phyloP scores from a whole-genome alignment of 2,113 vertebrate genomes.

The Gymnocephalus cernua region DNA sequence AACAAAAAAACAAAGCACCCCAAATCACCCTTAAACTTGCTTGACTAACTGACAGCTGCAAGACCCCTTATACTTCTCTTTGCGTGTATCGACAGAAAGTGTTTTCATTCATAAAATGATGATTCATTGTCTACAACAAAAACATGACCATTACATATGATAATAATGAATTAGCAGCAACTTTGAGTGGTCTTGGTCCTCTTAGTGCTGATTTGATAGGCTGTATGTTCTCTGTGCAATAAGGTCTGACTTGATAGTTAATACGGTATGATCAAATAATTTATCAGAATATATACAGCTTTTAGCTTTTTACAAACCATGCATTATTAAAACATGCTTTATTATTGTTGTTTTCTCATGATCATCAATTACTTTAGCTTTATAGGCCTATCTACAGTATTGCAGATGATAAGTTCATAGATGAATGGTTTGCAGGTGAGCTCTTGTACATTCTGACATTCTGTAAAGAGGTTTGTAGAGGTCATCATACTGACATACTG shows the following conservation, averaged over 20 bases:
- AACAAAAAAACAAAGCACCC: too few species aligned
- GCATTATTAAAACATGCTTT: constrained; percentile 5
- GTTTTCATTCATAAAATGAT: constrained; percentile 38
- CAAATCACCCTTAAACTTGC: constrained; percentile 60
- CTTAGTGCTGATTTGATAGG: constrained; percentile 5
- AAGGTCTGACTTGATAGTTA: constrained; percentile 13
- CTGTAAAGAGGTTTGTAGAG: not conserved
- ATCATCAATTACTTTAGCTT: constrained; percentile 15
- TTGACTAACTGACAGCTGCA: constrained; percentile 57
- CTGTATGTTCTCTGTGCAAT: constrained; percentile 14
- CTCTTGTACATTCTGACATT: not conserved
- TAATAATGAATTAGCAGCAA: constrained; percentile 40
- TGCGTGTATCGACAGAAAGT: constrained; percentile 15
- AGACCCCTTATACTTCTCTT: constrained; percentile 33
- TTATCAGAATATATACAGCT: constrained; percentile 9
- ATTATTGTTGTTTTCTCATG: constrained; percentile 33
- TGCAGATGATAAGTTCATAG: not conserved
- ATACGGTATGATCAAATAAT: not conserved
- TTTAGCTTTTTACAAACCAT: constrained; percentile 26
- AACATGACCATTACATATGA: constrained; percentile 33
- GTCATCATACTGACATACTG: not conserved
- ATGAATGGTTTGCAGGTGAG: constrained; percentile 1
- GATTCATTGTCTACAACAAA: constrained; percentile 44
- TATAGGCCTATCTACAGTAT: not conserved
- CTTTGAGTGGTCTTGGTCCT: constrained; percentile 16